phyloP scores from a whole-genome alignment of 1,140 invertebrate species.

The Pogonomyrmex barbatus region DNA sequence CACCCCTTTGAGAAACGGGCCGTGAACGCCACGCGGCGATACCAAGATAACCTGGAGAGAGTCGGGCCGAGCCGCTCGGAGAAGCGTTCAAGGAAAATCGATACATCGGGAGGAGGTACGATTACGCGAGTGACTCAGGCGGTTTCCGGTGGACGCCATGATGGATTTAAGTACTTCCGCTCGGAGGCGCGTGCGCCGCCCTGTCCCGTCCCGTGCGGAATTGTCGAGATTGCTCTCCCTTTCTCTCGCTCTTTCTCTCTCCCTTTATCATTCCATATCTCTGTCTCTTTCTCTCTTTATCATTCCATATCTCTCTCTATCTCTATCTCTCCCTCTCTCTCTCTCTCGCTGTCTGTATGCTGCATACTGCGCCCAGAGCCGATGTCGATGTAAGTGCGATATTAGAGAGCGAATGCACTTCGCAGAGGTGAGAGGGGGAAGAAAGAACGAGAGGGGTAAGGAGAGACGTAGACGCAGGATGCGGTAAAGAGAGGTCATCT shows the following conservation, averaged over 20 bases:
- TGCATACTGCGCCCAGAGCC: constrained; percentile 60
- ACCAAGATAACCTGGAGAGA: constrained; percentile 73
- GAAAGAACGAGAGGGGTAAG: background rate
- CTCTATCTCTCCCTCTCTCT: constrained; percentile 18
- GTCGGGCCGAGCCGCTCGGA: constrained; percentile 64
- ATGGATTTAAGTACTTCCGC: constrained; percentile 83
- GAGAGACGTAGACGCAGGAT: constrained; percentile 47
- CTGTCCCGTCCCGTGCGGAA: constrained; percentile 72
- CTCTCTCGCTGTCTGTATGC: constrained; percentile 14
- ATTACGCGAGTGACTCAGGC: constrained; percentile 83
- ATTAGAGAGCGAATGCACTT: constrained; percentile 47
- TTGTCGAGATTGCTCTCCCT: constrained; percentile 73
- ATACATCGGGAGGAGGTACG: constrained; percentile 80
- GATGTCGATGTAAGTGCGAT: constrained; percentile 64
- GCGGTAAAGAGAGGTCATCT: constrained; percentile 62
- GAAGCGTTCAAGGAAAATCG: constrained; percentile 77
- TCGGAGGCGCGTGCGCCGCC: constrained; percentile 79
- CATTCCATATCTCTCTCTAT: background rate
- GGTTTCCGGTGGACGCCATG: constrained; percentile 83
- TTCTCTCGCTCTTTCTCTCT: constrained; percentile 24
- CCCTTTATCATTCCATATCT: background rate
- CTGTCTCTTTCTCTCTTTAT: constrained; percentile 17
- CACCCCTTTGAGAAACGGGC: constrained; percentile 14
- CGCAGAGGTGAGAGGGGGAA: background rate
- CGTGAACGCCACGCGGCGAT: constrained; percentile 42